Evolutionary conservation across 2,113 vertebrate species (phyloP), one percentile per base, ranked within the genome.

Genomic region (Sprattus sprattus): DNA sequence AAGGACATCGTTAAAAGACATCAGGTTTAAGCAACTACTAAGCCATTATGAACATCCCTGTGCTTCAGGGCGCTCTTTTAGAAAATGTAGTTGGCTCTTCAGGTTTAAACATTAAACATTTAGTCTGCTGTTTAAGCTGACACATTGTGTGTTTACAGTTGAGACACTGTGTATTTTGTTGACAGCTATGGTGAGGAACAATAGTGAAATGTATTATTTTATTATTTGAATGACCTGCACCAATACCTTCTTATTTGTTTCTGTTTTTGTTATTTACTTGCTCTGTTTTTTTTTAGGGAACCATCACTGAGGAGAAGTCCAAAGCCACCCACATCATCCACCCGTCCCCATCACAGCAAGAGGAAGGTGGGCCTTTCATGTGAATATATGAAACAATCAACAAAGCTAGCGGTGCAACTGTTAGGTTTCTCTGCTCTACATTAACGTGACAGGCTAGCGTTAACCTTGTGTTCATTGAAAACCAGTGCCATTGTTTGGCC

Each of bases 1-100:
- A 99, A 99, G 92, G 98, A 99, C 89, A 97, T 99, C 89, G 96
- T 99, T 88, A 99, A 99, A 88, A 96, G 98, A 39, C 98, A 99
- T 94, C 98, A 99, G 98, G 98, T 98, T 92, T 91, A 86, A 67
- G 18, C 52, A 20, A 1, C 52, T 57, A 20, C 52, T 91, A 86
- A 67, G 18, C 52, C 13, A 1, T 18, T 57, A 20, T 18, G 20
- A 57, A 57, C 15, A 57, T 57, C 7, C 54, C 20, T 60, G 54
- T 60, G 54, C 4, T 20, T 4, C 18, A 60, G 5, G 16, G 18
- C 18, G 0, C 18, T 54, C 3, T 54, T 54, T 54, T 18, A 18
- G 52, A 15, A 1, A 18, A 54, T 54, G 16, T 54, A 18, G 2
- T 18, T 16, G 13, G 15, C 4, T 54, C 52, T 18, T 54, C 52